Evolutionary conservation across 2,888 invertebrate genomes (phyloP), one percentile per base, ranked within the genome.

Genomic region (Microplitis deprimator): DNA sequence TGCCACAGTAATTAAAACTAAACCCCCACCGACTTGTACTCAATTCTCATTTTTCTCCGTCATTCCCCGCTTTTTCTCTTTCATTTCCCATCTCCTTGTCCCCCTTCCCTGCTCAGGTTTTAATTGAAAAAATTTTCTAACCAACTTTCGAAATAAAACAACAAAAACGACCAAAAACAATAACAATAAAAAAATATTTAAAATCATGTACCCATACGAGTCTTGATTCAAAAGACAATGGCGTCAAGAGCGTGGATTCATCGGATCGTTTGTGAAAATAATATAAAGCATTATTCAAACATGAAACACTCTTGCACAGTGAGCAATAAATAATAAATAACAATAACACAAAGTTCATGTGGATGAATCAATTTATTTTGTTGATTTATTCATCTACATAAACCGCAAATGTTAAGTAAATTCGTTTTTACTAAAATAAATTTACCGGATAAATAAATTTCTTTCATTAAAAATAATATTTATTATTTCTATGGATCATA

Each of bases 121-220:
- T 88, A 87, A 88, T 87, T 88, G 87, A 87, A 88, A 88, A 88
- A 87, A 88, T 85, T 87, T 87, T 84, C 83, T 80, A 82, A 84
- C 83, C 81, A 86, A 87, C 86, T 85, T 86, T 83, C 78, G 40
- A 62, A 70, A 73, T 70, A 76, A 75, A 72, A 76, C 68, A 68
- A 76, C 60, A 77, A 78, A 77, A 78, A 69, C 75, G 74, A 59
- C 62, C 13, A 39, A 78, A 65, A 68, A 74, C 72, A 59, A 73
- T 61, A 62, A 50, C 41, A 68, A 69, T 72, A 69, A 50, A 50
- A 50, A 50, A 13, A 50, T 50, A 50, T 50, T 50, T 13, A 50
- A 50, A 50, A 50, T 50, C 50, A 13, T 5, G 50, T 8, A 13
- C 50, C 59, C 61, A 59, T 29, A 59, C 64, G 65, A 41, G 29